Evolutionary conservation across 2,113 vertebrate genomes (phyloP), one percentile per base, ranked within the genome.

Genomic region (Phylloscopus whistleri): DNA sequence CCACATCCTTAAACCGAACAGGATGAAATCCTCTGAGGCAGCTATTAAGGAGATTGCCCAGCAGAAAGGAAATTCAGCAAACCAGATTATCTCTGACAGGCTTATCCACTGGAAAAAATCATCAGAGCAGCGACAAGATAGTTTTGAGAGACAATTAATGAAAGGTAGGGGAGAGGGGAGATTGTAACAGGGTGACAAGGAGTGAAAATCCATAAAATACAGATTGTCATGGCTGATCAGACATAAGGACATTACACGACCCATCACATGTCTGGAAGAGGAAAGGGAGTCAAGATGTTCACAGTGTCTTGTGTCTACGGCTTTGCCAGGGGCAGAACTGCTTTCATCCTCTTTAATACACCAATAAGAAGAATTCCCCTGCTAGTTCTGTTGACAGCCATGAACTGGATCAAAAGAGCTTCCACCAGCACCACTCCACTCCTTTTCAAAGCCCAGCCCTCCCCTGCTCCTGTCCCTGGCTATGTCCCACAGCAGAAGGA

Each of bases 41-140:
- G 48, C 53, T 89, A 48, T 58, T 97, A 96, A 85, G 58, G 67
- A 88, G 88, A 97, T 91, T 81, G 90, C 70, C 86, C 66, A 72
- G 89, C 6, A 7, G 85, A 96, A 88, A 96, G 93, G 91, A 94
- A 96, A 97, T 97, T 94, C 91, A 92, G 93, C 92, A 97, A 97
- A 97, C 93, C 84, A 96, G 96, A 97, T 97, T 96, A 96, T 78
- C 90, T 89, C 52, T 96, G 97, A 97, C 95, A 92, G 92, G 95
- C 95, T 96, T 93, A 97, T 74, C 94, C 87, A 35, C 77, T 79
- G 83, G 75, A 89, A 82, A 92, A 91, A 85, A 92, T n/a, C 86
- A 95, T 94, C 93, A 83, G 67, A 94, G 74, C 89, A 93, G 39
- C 1, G 1, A 93, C 41, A 67, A 93, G 87, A 88, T 19, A 44